Evolutionary conservation across 2,888 invertebrate species (phyloP).

Genomic region (Temnothorax rugatulus): DNA sequence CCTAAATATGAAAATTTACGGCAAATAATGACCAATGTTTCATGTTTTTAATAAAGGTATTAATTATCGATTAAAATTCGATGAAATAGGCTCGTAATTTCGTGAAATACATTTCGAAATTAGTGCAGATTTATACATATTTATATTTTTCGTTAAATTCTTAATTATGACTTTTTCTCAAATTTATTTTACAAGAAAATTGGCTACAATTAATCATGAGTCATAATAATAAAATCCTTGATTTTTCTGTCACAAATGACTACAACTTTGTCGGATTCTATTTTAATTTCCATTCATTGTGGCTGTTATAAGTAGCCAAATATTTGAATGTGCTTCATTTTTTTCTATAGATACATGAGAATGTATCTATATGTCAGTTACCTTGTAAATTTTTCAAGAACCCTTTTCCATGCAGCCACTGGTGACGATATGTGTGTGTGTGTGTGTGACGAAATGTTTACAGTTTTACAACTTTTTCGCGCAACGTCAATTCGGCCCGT

Average conservation of each 20-base stretch:
- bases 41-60: background rate
- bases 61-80: background rate
- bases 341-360: background rate
- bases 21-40: background rate
- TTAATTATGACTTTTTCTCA: background rate
- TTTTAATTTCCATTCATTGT: background rate
- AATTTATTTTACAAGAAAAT: background rate
- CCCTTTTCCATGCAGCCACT: background rate
- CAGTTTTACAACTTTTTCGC: slow-evolving; percentile 34
- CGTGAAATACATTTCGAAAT: slow-evolving; percentile 16
- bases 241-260: background rate
- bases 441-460: slow-evolving; percentile 34
- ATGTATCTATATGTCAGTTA: background rate
- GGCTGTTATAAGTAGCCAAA: background rate
- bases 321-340: background rate
- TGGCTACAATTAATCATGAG: background rate
- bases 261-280: background rate
- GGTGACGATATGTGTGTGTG: background rate
- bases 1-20: slow-evolving; percentile 3
- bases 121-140: background rate
- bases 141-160: background rate
- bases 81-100: slow-evolving; percentile 13
- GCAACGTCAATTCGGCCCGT: slow-evolving; percentile 32
- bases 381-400: slow-evolving; percentile 40
- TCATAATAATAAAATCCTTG: background rate